phyloP scores from a whole-genome alignment of 1,140 invertebrate species.

The Lutraria rhynchaena region DNA sequence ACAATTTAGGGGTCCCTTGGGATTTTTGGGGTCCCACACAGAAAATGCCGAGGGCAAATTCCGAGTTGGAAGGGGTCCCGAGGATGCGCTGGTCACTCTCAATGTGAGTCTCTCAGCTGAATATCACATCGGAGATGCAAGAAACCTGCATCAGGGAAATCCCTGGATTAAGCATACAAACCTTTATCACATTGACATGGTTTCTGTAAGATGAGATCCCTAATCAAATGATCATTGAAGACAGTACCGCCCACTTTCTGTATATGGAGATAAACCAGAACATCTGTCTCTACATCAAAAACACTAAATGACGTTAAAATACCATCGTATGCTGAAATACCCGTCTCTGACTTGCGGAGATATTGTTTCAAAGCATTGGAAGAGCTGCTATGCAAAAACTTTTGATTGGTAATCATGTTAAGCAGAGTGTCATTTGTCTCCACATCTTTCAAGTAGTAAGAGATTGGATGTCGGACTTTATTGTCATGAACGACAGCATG shows the following conservation, averaged over 20 bases:
- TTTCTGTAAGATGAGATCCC: conserved; percentile 31
- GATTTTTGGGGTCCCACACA: too few relatives aligned
- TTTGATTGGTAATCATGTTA: conserved; percentile 10
- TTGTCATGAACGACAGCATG: background rate
- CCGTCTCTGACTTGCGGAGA: conserved; percentile 7
- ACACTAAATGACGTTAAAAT: background rate
- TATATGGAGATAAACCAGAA: conserved; percentile 56
- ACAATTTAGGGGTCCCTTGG: too few relatives aligned
- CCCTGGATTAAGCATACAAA: background rate
- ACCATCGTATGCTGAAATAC: background rate
- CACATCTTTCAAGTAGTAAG: conserved; percentile 20
- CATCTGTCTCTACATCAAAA: conserved; percentile 50
- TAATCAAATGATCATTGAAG: conserved; percentile 52
- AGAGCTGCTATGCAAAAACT: conserved; percentile 12
- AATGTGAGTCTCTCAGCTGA: too few relatives aligned
- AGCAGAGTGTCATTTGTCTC: conserved; percentile 49
- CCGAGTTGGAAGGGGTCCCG: too few relatives aligned
- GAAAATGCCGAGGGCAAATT: too few relatives aligned
- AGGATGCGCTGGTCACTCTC: too few relatives aligned
- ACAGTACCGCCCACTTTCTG: conserved; percentile 55
- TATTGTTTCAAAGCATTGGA: conserved; percentile 28
- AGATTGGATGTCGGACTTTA: conserved; percentile 46
- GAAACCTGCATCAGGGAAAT: too few relatives aligned
- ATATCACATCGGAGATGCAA: too few relatives aligned
- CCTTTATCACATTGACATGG: conserved; percentile 26